phyloP scores from a whole-genome alignment of 2,113 vertebrate species.

The Microcebus murinus region DNA sequence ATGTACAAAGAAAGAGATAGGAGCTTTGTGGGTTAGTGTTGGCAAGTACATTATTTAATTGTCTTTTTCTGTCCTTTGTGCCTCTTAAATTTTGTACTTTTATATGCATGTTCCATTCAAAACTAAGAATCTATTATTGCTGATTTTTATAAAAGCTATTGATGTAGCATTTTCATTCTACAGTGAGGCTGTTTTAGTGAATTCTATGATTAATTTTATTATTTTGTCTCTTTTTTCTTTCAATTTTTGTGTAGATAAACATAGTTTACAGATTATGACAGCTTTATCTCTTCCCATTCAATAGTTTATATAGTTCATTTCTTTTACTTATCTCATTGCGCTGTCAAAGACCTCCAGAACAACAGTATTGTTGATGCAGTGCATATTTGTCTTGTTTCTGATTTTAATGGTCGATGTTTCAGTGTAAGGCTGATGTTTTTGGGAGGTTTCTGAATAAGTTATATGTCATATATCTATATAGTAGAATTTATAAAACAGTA shows the following conservation, averaged over 20 bases:
- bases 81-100: background rate
- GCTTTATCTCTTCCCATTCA: constrained; percentile 49
- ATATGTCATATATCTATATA: constrained; percentile 20
- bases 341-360: background rate
- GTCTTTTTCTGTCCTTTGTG: background rate
- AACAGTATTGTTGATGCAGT: background rate
- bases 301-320: constrained; percentile 51
- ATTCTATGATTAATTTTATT: background rate
- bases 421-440: background rate
- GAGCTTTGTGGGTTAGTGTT: too few species aligned
- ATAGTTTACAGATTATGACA: constrained; percentile 34
- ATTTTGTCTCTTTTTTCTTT: background rate
- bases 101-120: background rate
- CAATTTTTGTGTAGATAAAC: background rate
- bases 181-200: background rate
- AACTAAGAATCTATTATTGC: background rate
- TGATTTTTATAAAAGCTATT: background rate
- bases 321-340: constrained; percentile 45
- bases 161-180: background rate
- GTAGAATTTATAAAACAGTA: constrained; percentile 49
- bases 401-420: constrained; percentile 14
- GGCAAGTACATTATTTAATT: background rate
- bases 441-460: constrained; percentile 45
- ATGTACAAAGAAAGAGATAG: background rate
- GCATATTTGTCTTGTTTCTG: constrained; percentile 5